Evolutionary conservation across 2,888 invertebrate species (phyloP).

Genomic region (Ellobium chinense): DNA sequence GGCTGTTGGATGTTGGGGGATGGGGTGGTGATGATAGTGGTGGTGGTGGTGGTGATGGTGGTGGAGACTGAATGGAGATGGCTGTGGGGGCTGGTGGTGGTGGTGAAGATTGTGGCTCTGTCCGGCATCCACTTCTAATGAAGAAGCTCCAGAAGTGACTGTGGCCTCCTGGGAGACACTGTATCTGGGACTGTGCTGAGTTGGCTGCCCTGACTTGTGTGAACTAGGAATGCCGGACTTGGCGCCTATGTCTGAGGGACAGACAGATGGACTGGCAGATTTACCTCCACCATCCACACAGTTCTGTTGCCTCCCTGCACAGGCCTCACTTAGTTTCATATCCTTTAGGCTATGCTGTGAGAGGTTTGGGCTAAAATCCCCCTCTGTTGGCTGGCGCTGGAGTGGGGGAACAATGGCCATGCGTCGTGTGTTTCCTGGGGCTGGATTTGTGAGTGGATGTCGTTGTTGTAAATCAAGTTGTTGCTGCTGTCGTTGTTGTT

Average conservation of each 20-base stretch:
- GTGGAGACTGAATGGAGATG: conserved; percentile 35
- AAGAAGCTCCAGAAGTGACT: background rate
- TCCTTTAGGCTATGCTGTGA: conserved; percentile 17
- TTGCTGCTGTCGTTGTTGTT: conserved; percentile 14
- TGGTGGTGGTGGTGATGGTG: conserved; percentile 46
- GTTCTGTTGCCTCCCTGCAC: background rate
- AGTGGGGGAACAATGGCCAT: conserved; percentile 49
- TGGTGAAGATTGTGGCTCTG: background rate
- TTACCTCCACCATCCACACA: conserved; percentile 8
- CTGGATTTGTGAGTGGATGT: conserved; percentile 28
- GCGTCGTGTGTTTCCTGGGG: conserved; percentile 35
- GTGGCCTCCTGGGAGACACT: background rate
- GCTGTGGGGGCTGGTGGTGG: conserved; percentile 9
- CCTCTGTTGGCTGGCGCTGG: conserved; percentile 38
- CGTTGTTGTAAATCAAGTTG: conserved; percentile 19
- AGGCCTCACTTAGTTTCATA: background rate
- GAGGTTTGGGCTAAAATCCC: conserved; percentile 3
- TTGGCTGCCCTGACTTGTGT: background rate
- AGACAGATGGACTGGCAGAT: background rate
- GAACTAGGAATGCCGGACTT: background rate
- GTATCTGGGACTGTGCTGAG: background rate
- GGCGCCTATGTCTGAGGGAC: background rate
- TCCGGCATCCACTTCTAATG: background rate
- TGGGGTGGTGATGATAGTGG: conserved; percentile 38
- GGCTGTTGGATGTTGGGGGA: background rate